Evolutionary conservation across 2,888 invertebrate species (phyloP), one percentile per base, ranked within the genome.

Genomic region (Harmothoe impar): DNA sequence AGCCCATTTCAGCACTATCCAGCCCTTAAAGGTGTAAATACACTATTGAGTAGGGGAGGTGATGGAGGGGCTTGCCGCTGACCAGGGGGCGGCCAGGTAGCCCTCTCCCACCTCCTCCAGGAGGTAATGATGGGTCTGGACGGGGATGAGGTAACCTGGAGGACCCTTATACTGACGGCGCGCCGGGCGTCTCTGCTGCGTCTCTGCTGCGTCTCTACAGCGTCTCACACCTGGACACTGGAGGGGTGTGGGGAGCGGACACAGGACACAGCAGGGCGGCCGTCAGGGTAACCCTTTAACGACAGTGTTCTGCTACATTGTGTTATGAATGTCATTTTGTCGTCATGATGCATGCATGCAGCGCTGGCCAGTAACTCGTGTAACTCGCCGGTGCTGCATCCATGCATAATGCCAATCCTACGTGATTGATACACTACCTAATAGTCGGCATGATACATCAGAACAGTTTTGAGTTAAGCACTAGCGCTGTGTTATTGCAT

Each of bases 81-180:
- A 20, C 62, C 62, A n/a, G 23, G 3, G 62, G 23, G 1, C 3
- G 20, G 62, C n/a, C 62, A 72, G 29, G 15, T 25, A 23, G n/a
- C 25, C 72, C 72, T 15, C 72, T 72, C 72, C 29, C 5, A 25
- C 20, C 29, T n/a, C 72, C 29, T 29, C 29, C 72, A 72, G 17
- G 72, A 25, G 72, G 72, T 72, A 72, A 72, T 72, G 72, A 72
- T 72, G 72, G 72, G 72, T 7, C 15, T 0, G 72, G 25, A 3
- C 1, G 31, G 29, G 29, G 20, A 62, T 72, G 72, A 72, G 25
- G 72, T 72, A 72, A 72, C 72, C 72, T 72, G 72, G 72, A 72
- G 72, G 72, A 72, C 62, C 62, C 62, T 62, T 62, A 15, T 20
- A 5, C 62, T 62, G 62, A 62, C 29, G 72, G 15, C 29, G 29